Percentiles rank a stretch among this genome's conserved stretches.
Evolutionary conservation across 2,888 invertebrate genomes (phyloP).

Genomic region (Drosophila falleni): DNA sequence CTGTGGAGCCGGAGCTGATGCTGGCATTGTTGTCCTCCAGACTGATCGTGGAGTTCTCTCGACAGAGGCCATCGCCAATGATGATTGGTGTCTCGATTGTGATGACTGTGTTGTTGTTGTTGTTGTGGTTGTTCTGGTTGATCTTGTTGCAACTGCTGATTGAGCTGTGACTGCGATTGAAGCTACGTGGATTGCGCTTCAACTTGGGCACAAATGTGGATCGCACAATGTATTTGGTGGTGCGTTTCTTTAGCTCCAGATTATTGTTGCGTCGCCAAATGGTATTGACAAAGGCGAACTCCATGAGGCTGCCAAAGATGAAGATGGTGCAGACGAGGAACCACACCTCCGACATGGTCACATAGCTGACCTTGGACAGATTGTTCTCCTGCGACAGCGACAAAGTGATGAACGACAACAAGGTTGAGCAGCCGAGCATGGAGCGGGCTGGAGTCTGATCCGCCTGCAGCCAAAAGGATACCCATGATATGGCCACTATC

Average conservation of each 20-base stretch:
- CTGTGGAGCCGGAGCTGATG: slow-evolving; percentile 42
- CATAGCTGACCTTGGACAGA: slow-evolving; percentile 94
- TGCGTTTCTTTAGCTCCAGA: slow-evolving; percentile 85
- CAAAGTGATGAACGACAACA: slow-evolving; percentile 94
- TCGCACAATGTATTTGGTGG: slow-evolving; percentile 93
- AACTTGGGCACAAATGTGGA: slow-evolving; percentile 92
- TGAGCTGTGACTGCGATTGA: slow-evolving; percentile 86
- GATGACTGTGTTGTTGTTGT: slow-evolving; percentile 59
- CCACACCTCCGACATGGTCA: slow-evolving; percentile 96
- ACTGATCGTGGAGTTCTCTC: slow-evolving; percentile 55
- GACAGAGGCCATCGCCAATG: slow-evolving; percentile 86
- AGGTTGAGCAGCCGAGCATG: slow-evolving; percentile 92
- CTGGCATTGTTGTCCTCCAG: slow-evolving; percentile 53
- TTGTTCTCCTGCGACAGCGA: slow-evolving; percentile 94
- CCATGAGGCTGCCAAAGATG: slow-evolving; percentile 93
- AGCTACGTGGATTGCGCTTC: slow-evolving; percentile 87
- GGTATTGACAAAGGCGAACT: slow-evolving; percentile 95
- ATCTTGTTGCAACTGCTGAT: slow-evolving; percentile 78
- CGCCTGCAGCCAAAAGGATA: slow-evolving; percentile 95
- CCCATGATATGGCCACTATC: slow-evolving; percentile 95
- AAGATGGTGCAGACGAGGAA: slow-evolving; percentile 93
- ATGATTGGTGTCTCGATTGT: slow-evolving; percentile 87
- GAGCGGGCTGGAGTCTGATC: slow-evolving; percentile 94
- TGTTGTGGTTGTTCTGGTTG: slow-evolving; percentile 60
- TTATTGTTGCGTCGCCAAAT: slow-evolving; percentile 92